Base-by-base conservation (phyloP, 2,113 vertebrate species). In the Saimiri boliviensis region DNA sequence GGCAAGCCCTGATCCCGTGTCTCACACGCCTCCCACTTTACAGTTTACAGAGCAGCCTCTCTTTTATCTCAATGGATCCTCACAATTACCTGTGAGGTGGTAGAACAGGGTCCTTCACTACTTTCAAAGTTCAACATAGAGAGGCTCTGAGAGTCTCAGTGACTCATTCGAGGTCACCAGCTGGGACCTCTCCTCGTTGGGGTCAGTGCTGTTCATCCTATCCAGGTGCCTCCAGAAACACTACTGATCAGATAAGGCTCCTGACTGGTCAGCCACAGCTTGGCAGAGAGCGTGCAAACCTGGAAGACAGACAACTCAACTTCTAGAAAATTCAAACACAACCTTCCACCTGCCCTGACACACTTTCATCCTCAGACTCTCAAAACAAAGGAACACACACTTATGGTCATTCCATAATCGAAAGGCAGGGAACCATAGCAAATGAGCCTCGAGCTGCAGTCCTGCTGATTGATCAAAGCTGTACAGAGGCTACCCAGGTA, bases 221-320 rank as follows among this genome's bases (percentile, higher is more conserved):
- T 30, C 23, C 8, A 21, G 73, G 37, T 42, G n/a, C 49, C 30
- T 89, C 52, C 4, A n/a, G 32, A 40, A 9, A 49, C 47, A 6
- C 19, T 23, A 14, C 30, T 37, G 49, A 73, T 58, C 8, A n/a
- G 42, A 6, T 6, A 25, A 71, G 56, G 19, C 66, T 47, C 42
- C 17, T 30, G 17, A 70, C 35, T 82, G 35, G 63, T 45, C 35
- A 35, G 27, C 5, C 9, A 9, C 17, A 30, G 40, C 37, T 8
- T 0, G 0, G 45, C 37, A 32, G 20, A 42, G 66, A 27, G n/a
- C 0, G 0, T 19, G 25, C 27, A 58, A 8, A 49, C 5, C 23
- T 5, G 9, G 32, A 74, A 80, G 63, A 37, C 84, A 42, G 79
- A n/a, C 71, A 42, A 71, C 21, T 40, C 42, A 45, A 20, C 52